These are phyloP conservation scores for Solea senegalensis DNA, from an alignment of 2,113 vertebrate species.

Conservation along the genomic window DNA sequence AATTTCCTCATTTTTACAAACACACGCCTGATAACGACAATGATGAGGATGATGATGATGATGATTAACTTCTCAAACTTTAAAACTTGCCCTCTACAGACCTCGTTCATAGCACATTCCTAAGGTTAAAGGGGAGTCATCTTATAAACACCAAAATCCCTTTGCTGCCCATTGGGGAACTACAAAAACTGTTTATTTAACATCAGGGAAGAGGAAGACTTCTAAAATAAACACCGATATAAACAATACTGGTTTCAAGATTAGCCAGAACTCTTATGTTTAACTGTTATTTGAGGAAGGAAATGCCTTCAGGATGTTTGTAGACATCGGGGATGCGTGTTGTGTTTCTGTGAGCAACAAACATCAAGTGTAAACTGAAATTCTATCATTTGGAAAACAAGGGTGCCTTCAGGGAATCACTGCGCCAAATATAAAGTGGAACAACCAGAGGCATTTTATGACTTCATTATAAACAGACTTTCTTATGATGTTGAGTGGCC, in stretches of 20 bases:
- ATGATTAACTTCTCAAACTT: too few species aligned
- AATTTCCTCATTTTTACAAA: too few species aligned
- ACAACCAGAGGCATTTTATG: neutral
- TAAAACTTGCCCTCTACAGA: neutral
- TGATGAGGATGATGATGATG: too few species aligned
- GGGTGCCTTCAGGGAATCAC: neutral
- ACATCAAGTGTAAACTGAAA: neutral
- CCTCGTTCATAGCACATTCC: too few species aligned
- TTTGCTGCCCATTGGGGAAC: neutral
- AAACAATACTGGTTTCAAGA: neutral
- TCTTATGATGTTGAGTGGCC: neutral
- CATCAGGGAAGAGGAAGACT: neutral
- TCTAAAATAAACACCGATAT: neutral
- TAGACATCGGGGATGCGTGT: neutral
- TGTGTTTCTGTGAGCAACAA: neutral
- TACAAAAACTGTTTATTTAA: neutral
- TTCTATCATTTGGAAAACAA: too few species aligned
- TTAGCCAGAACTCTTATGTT: neutral
- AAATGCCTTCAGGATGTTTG: neutral
- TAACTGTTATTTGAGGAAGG: neutral
- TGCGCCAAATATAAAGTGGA: neutral
- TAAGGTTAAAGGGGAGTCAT: too few species aligned
- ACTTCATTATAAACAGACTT: neutral
- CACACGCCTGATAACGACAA: too few species aligned
- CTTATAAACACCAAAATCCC: neutral